Base-by-base conservation (phyloP, 2,797 vertebrate genomes). In the Silurus lanzhouensis region DNA sequence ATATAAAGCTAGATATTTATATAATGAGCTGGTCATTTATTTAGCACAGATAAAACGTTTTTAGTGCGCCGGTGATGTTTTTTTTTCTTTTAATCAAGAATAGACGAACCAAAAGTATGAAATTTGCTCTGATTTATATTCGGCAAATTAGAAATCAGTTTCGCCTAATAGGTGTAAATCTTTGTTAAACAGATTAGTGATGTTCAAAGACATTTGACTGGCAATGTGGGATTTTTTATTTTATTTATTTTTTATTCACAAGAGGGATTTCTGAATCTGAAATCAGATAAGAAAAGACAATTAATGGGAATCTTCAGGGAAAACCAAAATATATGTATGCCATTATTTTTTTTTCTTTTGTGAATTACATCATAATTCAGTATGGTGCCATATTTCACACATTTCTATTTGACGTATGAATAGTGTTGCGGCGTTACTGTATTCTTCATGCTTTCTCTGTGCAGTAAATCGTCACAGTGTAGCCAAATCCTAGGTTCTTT, bases 381-480 rank as follows among this genome's bases (percentile, higher is more conserved):
- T 81, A 87, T 87, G 58, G 88, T 91, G 90, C 89, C 90, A 87
- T 89, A 88, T 83, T 78, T 87, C 82, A 87, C 83, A 67, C 71
- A 63, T 52, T 71, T 89, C 79, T 86, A 88, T 68, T 66, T 89
- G 81, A 81, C 58, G 66, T 63, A 83, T 61, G 83, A 60, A 84
- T 27, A 61, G 82, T 60, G 25, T 85, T 71, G 68, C 63, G 80
- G 85, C 44, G 13, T 7, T 57, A 27, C 19, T 2, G 52, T 76
- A 46, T 76, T 82, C 79, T 64, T 88, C 38, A 61, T 12, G 27
- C 57, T 70, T 85, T 74, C 27, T 68, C 63, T 22, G 15, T 61
- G 48, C 25, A 27, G 61, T 84, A 14, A 61, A 61, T 84, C 17
- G 66, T 38, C 83, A 61, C 60, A 48, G 55, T 27, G 9, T 72